Conservation (phyloP, 2,797 vertebrate genomes). For the Bradypodion pumilum region DNA sequence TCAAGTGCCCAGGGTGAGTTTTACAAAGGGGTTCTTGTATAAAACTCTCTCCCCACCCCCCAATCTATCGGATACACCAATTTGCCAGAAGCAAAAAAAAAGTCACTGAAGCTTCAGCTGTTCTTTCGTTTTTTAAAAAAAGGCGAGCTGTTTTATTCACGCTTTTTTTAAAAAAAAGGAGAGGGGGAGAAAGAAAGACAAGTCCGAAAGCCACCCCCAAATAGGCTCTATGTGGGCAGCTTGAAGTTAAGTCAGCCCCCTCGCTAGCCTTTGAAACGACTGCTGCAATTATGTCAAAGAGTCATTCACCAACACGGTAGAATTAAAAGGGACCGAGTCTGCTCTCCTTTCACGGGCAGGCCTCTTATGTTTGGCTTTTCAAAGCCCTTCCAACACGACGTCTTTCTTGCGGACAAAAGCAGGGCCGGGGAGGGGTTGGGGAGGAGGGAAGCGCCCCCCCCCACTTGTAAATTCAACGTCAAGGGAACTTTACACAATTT, state of each 20-base stretch:
- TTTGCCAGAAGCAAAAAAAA: conserved; percentile 65
- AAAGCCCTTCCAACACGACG: conserved; percentile 79
- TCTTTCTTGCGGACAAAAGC: conserved; percentile 79
- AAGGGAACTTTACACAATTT: conserved; percentile 79
- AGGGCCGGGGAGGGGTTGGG: conserved; percentile 65
- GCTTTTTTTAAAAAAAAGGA: conserved; percentile 3
- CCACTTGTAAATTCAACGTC: conserved; percentile 83
- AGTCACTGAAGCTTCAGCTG: conserved; percentile 44
- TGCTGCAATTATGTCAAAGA: conserved; percentile 83
- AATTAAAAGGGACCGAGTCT: conserved; percentile 76
- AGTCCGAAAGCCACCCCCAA: conserved; percentile 72
- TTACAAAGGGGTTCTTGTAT: conserved; percentile 74
- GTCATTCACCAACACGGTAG: conserved; percentile 77
- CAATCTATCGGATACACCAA: conserved; percentile 71
- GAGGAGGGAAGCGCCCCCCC: conserved; percentile 51
- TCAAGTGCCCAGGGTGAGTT: conserved; percentile 29
- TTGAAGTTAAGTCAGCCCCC: conserved; percentile 75
- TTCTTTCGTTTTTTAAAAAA: background rate
- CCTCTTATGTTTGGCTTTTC: conserved; percentile 81
- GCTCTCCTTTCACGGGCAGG: conserved; percentile 73
- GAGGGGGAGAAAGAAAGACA: background rate
- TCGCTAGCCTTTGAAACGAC: conserved; percentile 80
- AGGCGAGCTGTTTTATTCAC: conserved; percentile 70
- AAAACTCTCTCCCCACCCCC: background rate
- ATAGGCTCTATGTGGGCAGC: conserved; percentile 79